Evolutionary conservation across 2,888 invertebrate species (phyloP).

Genomic region (Cerastoderma edule): DNA sequence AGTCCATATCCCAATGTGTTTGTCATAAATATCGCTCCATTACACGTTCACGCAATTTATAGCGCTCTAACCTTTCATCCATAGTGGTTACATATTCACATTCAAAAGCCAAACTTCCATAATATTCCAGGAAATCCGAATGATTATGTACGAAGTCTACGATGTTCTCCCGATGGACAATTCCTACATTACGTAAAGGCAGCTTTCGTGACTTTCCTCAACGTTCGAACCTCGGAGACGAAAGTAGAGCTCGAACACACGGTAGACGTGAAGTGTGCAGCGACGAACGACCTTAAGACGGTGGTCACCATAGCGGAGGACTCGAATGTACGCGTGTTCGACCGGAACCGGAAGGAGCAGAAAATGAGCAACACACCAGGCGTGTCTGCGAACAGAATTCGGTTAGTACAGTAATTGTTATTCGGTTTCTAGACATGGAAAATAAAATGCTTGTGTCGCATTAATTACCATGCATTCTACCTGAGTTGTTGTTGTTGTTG

Average conservation of each 20-base stretch:
- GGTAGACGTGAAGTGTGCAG: slow-evolving; percentile 46
- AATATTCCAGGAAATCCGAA: slow-evolving; percentile 53
- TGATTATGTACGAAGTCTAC: slow-evolving; percentile 50
- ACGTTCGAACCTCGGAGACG: slow-evolving; percentile 47
- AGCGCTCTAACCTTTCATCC: too few species aligned
- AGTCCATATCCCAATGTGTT: too few species aligned
- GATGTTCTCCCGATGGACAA: slow-evolving; percentile 60
- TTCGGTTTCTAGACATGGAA: too few species aligned
- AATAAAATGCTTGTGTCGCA: too few species aligned
- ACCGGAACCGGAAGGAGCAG: slow-evolving; percentile 55
- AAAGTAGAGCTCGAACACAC: slow-evolving; percentile 58
- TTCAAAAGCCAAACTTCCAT: background rate
- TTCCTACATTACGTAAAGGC: slow-evolving; percentile 59
- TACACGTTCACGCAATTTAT: too few species aligned
- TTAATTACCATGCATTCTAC: too few species aligned
- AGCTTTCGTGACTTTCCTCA: slow-evolving; percentile 45
- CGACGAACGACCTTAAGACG: slow-evolving; percentile 58
- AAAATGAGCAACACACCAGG: slow-evolving; percentile 51
- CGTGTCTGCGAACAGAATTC: slow-evolving; percentile 43
- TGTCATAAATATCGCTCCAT: too few species aligned
- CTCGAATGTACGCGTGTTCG: slow-evolving; percentile 72
- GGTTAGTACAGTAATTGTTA: too few species aligned
- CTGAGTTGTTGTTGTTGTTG: too few species aligned
- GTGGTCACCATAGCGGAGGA: slow-evolving; percentile 70
- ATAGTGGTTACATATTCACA: too few species aligned